phyloP scores from a whole-genome alignment of 2,797 vertebrate species.

The Prionace glauca region DNA sequence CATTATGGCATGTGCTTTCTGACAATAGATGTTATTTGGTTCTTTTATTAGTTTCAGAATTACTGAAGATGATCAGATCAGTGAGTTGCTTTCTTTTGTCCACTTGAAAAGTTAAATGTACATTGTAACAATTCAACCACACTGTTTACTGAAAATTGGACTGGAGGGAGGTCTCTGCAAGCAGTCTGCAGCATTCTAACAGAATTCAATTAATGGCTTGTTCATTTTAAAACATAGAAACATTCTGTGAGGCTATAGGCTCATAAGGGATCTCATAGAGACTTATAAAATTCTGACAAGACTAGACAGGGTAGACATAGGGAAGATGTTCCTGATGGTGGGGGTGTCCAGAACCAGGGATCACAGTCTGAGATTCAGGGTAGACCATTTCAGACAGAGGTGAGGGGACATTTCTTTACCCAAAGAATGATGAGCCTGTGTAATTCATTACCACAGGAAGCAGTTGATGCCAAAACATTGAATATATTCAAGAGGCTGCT shows the following conservation, averaged over 20 bases:
- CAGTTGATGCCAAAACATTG: no score
- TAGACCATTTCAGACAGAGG: no score
- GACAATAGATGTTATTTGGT: neutral
- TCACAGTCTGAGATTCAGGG: no score
- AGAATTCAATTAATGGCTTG: neutral
- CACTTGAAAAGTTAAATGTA: neutral
- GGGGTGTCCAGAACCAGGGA: no score
- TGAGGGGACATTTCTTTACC: no score
- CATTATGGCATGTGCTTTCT: neutral
- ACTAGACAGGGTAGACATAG: no score
- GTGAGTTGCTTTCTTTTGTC: neutral
- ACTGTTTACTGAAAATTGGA: neutral
- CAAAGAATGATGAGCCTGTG: no score
- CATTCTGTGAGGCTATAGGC: conserved; percentile 37
- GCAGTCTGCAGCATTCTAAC: neutral
- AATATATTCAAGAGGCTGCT: no score
- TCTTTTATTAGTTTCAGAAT: neutral
- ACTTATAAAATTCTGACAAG: no score
- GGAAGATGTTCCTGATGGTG: no score
- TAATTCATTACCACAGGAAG: no score
- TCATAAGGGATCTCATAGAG: no score
- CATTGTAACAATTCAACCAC: neutral
- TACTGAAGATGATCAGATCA: neutral
- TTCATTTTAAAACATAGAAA: neutral
- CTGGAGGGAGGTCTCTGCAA: neutral